Conservation (phyloP, 2,113 vertebrate genomes). For the Charadrius vociferus region DNA sequence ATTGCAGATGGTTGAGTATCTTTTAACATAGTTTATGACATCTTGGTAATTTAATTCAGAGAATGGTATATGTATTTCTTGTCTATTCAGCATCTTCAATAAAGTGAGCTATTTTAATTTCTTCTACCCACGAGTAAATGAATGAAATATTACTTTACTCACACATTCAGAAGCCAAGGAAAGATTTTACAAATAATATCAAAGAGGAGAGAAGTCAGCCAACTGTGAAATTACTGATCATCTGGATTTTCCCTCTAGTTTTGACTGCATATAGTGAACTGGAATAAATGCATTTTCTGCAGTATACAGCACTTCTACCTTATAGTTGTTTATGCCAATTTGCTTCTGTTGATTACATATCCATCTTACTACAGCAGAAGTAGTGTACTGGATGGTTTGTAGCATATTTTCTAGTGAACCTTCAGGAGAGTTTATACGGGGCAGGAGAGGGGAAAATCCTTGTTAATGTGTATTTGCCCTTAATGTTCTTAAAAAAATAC, state of each 20-base stretch:
- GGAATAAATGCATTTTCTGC: constrained; percentile 67
- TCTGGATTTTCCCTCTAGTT: constrained; percentile 74
- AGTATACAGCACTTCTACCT: constrained; percentile 49
- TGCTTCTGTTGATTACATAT: constrained; percentile 70
- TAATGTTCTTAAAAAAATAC: not conserved
- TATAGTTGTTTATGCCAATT: constrained; percentile 58
- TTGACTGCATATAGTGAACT: constrained; percentile 57
- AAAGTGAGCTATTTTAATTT: constrained; percentile 61
- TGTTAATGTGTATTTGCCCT: not conserved
- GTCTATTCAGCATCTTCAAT: constrained; percentile 63
- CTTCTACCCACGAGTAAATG: constrained; percentile 41
- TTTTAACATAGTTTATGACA: not conserved
- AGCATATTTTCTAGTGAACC: constrained; percentile 7
- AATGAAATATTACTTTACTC: constrained; percentile 69
- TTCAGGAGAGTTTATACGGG: not conserved
- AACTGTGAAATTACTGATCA: constrained; percentile 86
- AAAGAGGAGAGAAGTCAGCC: constrained; percentile 74
- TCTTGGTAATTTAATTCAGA: constrained; percentile 29
- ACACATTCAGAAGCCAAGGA: constrained; percentile 39
- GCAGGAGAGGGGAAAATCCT: not conserved
- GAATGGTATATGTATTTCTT: constrained; percentile 17
- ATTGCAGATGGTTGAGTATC: not conserved
- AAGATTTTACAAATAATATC: constrained; percentile 76
- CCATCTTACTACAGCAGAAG: constrained; percentile 40
- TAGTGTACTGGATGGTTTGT: not conserved